A percentile compares a stretch with the other conserved stretches of the same genome.
phyloP scores from a whole-genome alignment of 2,797 vertebrate species.

The Platalea minor region DNA sequence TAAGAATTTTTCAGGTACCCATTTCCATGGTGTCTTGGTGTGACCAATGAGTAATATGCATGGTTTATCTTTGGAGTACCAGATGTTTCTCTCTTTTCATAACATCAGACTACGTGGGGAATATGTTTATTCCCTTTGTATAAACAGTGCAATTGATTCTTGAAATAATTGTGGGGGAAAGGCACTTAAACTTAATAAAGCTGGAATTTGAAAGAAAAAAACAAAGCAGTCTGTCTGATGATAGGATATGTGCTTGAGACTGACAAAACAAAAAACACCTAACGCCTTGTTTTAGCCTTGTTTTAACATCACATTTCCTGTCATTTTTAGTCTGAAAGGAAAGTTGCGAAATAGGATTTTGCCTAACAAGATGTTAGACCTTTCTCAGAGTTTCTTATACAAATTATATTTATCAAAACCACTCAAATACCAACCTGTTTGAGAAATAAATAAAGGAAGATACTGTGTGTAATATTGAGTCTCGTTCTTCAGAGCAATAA shows the following conservation, averaged over 20 bases:
- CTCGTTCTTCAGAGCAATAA: neutral
- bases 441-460: neutral
- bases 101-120: neutral
- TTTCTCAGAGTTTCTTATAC: neutral
- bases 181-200: neutral
- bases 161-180: neutral
- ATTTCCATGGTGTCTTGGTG: neutral
- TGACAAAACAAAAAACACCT: neutral
- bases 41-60: neutral
- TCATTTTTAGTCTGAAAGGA: neutral
- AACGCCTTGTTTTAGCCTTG: neutral
- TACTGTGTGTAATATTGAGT: neutral
- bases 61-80: neutral
- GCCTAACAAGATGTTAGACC: neutral
- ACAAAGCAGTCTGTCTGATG: neutral
- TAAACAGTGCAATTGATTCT: neutral
- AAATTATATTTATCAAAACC: neutral
- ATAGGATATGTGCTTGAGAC: neutral
- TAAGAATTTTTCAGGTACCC: neutral
- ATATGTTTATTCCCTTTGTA: neutral
- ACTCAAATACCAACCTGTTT: neutral
- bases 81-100: neutral
- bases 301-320: neutral
- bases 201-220: neutral
- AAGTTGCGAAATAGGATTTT: neutral